Base-by-base conservation (phyloP, 2,113 vertebrate species). In the Leucopternis melanops region DNA sequence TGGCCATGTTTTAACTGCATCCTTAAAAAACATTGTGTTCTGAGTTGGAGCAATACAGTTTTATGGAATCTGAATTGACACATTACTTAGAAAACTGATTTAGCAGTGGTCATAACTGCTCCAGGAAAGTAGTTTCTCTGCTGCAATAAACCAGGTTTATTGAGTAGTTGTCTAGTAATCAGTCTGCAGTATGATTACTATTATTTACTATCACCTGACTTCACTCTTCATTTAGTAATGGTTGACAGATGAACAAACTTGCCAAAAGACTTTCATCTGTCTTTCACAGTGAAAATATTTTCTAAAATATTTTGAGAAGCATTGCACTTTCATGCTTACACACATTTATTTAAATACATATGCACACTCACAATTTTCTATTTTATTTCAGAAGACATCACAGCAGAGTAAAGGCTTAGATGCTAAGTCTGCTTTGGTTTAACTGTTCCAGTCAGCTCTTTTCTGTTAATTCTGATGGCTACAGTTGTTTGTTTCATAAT, bases 111-210 rank as follows among this genome's bases (percentile, higher is more conserved):
- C 87, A 73, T 95, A 96, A 96, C 88, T 84, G 58, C 81, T 94
- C 23, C 58, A 92, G 49, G 40, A 95, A 96, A 95, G 83, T 55
- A 85, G 47, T 85, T 96, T 91, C 75, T 52, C n/a, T 88, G 49
- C 82, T 96, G 88, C 91, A 95, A 89, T 95, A 97, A 96, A 97
- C 74, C 31, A 92, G 5, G 72, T 88, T 96, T 96, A 97, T 90
- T 89, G 89, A 90, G 81, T 61, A 95, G 95, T 94, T 92, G 97
- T 88, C 92, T 77, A 86, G 84, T 90, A 95, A 97, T 96, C 93
- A 94, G 69, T 85, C 74, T 92, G 69, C 50, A 92, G 88, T 50
- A 82, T n/a, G 42, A 73, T 97, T 92, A 94, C 90, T 93, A 70
- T 90, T 94, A 94, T 97, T 94, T 94, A 94, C 90, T 91, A 55